Percentiles rank a stretch among this genome's conserved stretches.
Conservation (phyloP, 2,888 invertebrate genomes). For the Hypomecis atomaria region DNA sequence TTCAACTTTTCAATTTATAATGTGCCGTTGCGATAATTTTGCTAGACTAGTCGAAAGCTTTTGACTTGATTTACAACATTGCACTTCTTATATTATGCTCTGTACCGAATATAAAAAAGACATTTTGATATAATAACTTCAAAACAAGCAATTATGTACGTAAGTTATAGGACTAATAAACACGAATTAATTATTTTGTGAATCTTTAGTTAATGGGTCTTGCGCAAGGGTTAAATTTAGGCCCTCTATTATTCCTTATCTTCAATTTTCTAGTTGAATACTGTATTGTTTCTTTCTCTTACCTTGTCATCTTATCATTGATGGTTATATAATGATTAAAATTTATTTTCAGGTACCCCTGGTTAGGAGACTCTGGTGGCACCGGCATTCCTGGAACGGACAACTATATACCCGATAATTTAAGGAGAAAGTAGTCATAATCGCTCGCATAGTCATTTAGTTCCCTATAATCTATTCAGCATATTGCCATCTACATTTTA, state of each 20-base stretch:
- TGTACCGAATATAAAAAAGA: too few relatives aligned
- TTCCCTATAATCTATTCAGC: slow-evolving; percentile 51
- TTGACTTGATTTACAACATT: background rate
- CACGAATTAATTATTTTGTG: background rate
- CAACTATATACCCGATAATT: slow-evolving; percentile 91
- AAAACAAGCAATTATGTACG: background rate
- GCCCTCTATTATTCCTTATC: background rate
- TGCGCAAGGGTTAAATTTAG: background rate
- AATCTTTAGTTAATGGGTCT: background rate
- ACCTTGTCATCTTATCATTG: too few relatives aligned
- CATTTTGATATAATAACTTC: background rate
- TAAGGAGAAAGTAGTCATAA: slow-evolving; percentile 68
- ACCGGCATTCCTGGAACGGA: slow-evolving; percentile 92
- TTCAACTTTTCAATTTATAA: too few relatives aligned
- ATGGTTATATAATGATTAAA: background rate
- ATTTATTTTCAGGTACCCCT: slow-evolving; percentile 87
- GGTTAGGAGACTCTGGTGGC: slow-evolving; percentile 94
- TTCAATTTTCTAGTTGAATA: too few relatives aligned
- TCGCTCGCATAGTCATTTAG: slow-evolving; percentile 38
- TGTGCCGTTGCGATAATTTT: too few relatives aligned
- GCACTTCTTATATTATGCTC: too few relatives aligned
- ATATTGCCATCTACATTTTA: slow-evolving; percentile 28
- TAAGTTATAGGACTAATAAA: background rate
- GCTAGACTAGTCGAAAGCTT: background rate
- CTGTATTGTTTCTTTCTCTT: too few relatives aligned